Base-by-base conservation (phyloP, 2,113 vertebrate species). In the Donacobius atricapilla region DNA sequence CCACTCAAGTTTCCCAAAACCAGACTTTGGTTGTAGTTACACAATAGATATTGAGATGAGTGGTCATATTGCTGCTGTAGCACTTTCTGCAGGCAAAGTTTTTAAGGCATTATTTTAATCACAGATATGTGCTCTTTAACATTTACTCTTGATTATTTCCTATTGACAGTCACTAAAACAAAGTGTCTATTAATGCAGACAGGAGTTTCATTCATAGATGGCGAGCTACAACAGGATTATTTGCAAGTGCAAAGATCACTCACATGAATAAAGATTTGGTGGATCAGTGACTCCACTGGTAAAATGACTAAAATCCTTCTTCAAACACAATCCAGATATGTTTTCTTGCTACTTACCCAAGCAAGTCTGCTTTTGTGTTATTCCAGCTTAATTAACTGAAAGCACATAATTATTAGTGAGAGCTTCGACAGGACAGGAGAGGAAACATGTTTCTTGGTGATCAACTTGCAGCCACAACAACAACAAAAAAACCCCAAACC, bases 201-300 rank as follows among this genome's bases (percentile, higher is more conserved):
- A 6, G 57, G 63, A 80, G 56, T 64, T 95, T 94, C 79, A 93
- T 90, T 95, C 92, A 90, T 58, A 78, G 64, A 88, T 17, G 15
- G 44, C 48, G 31, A 93, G 83, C 56, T 84, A 89, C 86, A 94
- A 92, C 88, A 68, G 92, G 88, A 91, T 94, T 96, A 94, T 84
- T 87, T 89, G 92, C 92, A 95, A 95, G 92, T 89, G 90, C 96
- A 96, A 93, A 94, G 94, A 97, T 92, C 93, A 94, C 80, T 96
- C 90, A 81, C 90, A 96, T 94, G 95, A 96, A 96, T 96, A 95
- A 95, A 97, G 92, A 93, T 96, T 87, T 45, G 86, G 92, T 93
- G 69, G 76, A 94, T 96, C 83, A 89, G 76, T 60, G 70, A 92
- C 72, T 87, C 60, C 61, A 69, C 80, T 65, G 45, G 61, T 68